phyloP scores from a whole-genome alignment of 2,888 invertebrate genomes.

The Dermolepida albohirtum region DNA sequence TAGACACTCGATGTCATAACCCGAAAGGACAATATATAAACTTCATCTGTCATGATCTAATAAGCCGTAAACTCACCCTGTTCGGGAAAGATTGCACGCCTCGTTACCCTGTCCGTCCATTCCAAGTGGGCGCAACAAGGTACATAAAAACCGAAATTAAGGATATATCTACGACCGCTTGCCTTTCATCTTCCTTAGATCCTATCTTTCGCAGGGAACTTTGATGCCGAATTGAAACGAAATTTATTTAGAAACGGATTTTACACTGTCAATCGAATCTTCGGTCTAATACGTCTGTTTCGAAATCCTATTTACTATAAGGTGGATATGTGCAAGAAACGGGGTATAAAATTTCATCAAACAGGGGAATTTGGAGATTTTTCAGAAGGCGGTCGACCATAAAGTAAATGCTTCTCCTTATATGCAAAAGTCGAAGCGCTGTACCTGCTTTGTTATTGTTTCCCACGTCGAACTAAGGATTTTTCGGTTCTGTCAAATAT shows the following conservation, averaged over 20 bases:
- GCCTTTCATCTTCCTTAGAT: not conserved
- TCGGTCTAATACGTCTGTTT: slow-evolving; percentile 51
- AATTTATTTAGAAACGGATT: slow-evolving; percentile 42
- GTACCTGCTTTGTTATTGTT: not conserved
- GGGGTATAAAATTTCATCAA: slow-evolving; percentile 47
- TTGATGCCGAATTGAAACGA: slow-evolving; percentile 31
- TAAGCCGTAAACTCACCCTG: slow-evolving; percentile 42
- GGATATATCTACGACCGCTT: slow-evolving; percentile 6
- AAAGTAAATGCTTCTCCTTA: slow-evolving; percentile 2
- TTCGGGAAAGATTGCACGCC: slow-evolving; percentile 41
- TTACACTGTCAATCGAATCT: slow-evolving; percentile 51
- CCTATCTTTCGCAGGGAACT: not conserved
- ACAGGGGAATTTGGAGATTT: not conserved
- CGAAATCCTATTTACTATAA: slow-evolving; percentile 46
- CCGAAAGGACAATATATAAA: slow-evolving; percentile 44
- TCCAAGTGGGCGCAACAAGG: slow-evolving; percentile 41
- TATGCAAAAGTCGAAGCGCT: slow-evolving; percentile 1
- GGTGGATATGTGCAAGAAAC: slow-evolving; percentile 7
- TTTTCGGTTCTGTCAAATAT: not conserved
- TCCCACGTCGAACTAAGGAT: not conserved
- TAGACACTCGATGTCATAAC: slow-evolving; percentile 39
- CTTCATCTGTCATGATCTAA: slow-evolving; percentile 44
- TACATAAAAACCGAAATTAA: slow-evolving; percentile 44
- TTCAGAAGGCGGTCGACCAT: not conserved
- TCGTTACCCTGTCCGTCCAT: slow-evolving; percentile 34